Base-by-base conservation (phyloP, 2,888 invertebrate species). In the Cecidostiba fungosa region DNA sequence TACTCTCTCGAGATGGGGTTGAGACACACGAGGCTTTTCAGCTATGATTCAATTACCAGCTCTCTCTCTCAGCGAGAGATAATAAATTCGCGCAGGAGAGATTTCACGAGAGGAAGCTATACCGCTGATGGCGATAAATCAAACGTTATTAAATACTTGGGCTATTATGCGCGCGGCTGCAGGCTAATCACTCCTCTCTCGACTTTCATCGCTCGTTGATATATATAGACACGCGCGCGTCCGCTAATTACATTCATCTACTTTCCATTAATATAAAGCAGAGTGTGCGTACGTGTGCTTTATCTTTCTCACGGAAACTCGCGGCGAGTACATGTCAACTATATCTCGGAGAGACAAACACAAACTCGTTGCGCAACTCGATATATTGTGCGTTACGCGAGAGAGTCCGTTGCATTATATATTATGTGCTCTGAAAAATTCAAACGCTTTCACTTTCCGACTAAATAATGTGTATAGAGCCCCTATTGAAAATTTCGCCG, bases 221-320 rank as follows among this genome's bases (percentile, higher is more conserved):
- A 73, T 10, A 47, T 47, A 50, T 59, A 59, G 26, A n/a, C 50
- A 19, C 4, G 8, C 12, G n/a, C 43, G 19, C 62, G 70, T n/a
- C 23, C 73, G 59, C 73, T 81, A 81, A 81, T 81, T 81, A 62
- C 81, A 32, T 62, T 81, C 62, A 81, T 81, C 81, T 43, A 81
- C 59, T 81, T 74, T 81, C 81, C 62, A 81, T 74, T 73, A 74
- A 81, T 73, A 62, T 62, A 62, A 39, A 59, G 54, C 73, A 12
- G 23, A 1, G 29, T 32, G 69, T 29, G n/a, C n/a, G 32, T 6
- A 2, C 69, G 29, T 8, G 70, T n/a, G 19, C 43, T 72, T 72
- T 72, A 26, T 72, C 72, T 72, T 23, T 23, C 23, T n/a, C 39
- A 23, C 19, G 43, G 69, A 47, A 29, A 69, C 39, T 29, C 23